Base-by-base conservation (phyloP, 2,888 invertebrate genomes). In the Megalurothrips usitatus region DNA sequence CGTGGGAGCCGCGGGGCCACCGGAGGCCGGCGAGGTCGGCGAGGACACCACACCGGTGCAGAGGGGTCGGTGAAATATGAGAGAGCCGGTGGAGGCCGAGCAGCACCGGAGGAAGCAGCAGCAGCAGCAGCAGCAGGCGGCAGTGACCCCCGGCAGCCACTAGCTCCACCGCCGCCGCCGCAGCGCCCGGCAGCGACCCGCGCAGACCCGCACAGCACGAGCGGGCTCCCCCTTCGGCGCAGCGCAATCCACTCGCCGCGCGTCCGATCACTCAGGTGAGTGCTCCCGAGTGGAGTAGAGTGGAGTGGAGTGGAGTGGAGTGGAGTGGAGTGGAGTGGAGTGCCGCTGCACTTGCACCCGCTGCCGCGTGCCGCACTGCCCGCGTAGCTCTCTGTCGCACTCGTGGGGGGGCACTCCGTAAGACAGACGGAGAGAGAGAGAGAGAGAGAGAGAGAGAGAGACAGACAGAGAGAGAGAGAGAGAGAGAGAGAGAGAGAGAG, bases 211-310 rank as follows among this genome's bases (percentile, higher is more conserved):
- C 58, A 10, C 58, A 17, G 58, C 58, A 58, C 6, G 14, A 17
- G 58, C 58, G n/a, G 12, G 52, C 52, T n/a, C n/a, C n/a, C 34
- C 34, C 34, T 43, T 43, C 6, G 3, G 34, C 34, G 52, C 52
- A 52, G 52, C 52, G 52, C 58, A 58, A n/a, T n/a, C 58, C 58
- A 52, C 10, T 19, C 52, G 52, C 6, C 52, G 52, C 58, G 19
- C 58, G 17, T n/a, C 58, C n/a, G 58, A 58, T 58, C 58, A 58
- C 58, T n/a, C 58, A 58, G 58, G 58, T 58, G 58, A 58, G 58
- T 43, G 34, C 34, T 43, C 3, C 34, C 34, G 34, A 43, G 34
- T 43, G 34, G n/a, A 58, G 58, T 19, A 14, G n/a, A 17, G 58
- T 17, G 58, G 49, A 14, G 49, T 11, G 49, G 49, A 49, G 49